These are phyloP conservation scores for Petrolisthes manimaculis DNA, from an alignment of 2,888 invertebrate species.

Conservation along the genomic window DNA sequence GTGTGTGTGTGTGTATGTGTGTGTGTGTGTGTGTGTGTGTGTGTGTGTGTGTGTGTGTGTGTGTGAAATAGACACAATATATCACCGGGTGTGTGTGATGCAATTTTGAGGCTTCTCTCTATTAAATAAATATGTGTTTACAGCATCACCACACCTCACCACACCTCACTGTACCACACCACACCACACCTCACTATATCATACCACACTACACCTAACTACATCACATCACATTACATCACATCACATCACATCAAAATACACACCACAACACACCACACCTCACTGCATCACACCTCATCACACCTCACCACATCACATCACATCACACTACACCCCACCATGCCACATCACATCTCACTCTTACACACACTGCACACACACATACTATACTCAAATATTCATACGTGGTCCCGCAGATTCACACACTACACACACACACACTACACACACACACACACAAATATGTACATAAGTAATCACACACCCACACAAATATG, in stretches of 20 bases:
- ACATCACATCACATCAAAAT: not conserved
- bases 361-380: too few relatives aligned
- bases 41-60: constrained; percentile 1
- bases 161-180: not conserved
- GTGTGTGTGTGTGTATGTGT: not conserved
- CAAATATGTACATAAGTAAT: too few relatives aligned
- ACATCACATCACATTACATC: not conserved
- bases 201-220: not conserved
- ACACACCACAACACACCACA: too few relatives aligned
- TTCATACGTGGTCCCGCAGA: too few relatives aligned
- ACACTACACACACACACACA: too few relatives aligned
- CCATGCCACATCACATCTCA: too few relatives aligned
- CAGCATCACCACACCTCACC: not conserved
- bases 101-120: not conserved
- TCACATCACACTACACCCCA: not conserved
- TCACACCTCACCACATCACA: not conserved
- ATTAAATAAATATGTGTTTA: too few relatives aligned
- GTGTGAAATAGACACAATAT: not conserved
- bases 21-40: constrained; percentile 1
- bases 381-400: too few relatives aligned
- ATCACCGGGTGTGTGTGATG: not conserved
- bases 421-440: too few relatives aligned
- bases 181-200: not conserved
- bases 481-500: too few relatives aligned
- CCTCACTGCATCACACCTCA: not conserved